Base-by-base conservation (phyloP, 1,140 invertebrate genomes). In the Dreissena polymorpha region DNA sequence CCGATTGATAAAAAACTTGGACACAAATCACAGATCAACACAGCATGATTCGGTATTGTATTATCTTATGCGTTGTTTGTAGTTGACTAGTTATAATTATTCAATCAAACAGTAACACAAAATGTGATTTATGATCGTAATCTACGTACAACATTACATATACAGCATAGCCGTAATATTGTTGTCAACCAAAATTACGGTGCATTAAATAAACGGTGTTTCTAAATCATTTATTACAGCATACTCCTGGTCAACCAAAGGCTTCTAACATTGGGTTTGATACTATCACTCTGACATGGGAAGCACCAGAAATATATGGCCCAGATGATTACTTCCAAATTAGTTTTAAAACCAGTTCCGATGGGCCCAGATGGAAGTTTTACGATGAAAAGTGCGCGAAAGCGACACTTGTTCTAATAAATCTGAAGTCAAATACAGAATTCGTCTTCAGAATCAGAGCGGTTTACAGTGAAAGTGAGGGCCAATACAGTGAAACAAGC, bases 401-500 rank as follows among this genome's bases (percentile, higher is more conserved):
- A 14, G 2, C 68, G 8, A 70, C 68, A 39, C 25, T 49, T 13
- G n/a, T 10, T n/a, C 16, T 39, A 14, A 39, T 12, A 10, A 49
- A 70, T 39, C 29, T 70, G 68, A 70, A 70, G 29, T 70, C 68
- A 13, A n/a, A 70, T 50, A 70, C 68, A 25, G 10, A n/a, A 16
- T 70, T 29, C 49, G 27, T 70, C n/a, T 70, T 70, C 68, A 27
- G 68, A 29, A 27, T 70, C 29, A 27, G 68, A 21, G 39, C 49
- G 29, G 68, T 70, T 25, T 39, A 39, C 49, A 39, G 49, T 18
- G 27, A 70, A 21, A 1, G 5, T 14, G 29, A 39, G 39, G 68
- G 68, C 0, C 68, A 25, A 18, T 70, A 39, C 23, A 70, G 68
- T 50, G 68, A 29, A 39, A 14, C 27, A 70, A 70, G 68, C 49